These are phyloP conservation scores for Pedionomus torquatus DNA, from an alignment of 2,113 vertebrate genomes.

Conservation along the genomic window DNA sequence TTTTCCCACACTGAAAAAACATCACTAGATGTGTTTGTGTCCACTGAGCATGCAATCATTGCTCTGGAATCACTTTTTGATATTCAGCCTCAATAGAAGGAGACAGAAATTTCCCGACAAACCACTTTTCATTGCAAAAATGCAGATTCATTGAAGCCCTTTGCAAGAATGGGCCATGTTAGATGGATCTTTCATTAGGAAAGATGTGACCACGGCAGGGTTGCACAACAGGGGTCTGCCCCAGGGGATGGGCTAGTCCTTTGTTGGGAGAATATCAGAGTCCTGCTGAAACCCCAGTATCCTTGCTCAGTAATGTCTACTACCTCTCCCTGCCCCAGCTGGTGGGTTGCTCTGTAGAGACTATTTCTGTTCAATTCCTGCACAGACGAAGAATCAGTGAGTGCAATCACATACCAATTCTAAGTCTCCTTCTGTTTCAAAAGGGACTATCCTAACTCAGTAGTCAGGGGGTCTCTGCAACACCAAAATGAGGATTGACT, in stretches of 20 bases:
- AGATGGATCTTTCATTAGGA: not conserved
- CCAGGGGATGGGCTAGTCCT: not conserved
- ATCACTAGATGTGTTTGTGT: not conserved
- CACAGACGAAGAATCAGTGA: not conserved
- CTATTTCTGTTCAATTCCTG: not conserved
- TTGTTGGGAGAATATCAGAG: not conserved
- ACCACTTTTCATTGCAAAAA: not conserved
- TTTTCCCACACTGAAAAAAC: slow-evolving; percentile 1
- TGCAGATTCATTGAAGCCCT: not conserved
- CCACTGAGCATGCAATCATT: not conserved
- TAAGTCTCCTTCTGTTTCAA: not conserved
- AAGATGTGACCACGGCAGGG: not conserved
- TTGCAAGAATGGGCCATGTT: not conserved
- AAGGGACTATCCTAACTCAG: not conserved
- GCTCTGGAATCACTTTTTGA: slow-evolving; percentile 14
- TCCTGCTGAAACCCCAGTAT: not conserved
- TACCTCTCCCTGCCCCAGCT: not conserved
- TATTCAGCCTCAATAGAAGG: not conserved
- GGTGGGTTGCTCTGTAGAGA: not conserved
- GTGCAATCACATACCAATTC: not conserved
- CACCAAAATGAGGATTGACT: not conserved
- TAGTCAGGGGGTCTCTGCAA: not conserved
- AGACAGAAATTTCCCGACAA: not conserved
- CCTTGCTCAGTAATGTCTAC: not conserved
- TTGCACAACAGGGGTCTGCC: not conserved